Percentiles rank a stretch among this genome's conserved stretches.
Evolutionary conservation across 2,797 vertebrate genomes (phyloP).

Genomic region (Buceros bicornis): DNA sequence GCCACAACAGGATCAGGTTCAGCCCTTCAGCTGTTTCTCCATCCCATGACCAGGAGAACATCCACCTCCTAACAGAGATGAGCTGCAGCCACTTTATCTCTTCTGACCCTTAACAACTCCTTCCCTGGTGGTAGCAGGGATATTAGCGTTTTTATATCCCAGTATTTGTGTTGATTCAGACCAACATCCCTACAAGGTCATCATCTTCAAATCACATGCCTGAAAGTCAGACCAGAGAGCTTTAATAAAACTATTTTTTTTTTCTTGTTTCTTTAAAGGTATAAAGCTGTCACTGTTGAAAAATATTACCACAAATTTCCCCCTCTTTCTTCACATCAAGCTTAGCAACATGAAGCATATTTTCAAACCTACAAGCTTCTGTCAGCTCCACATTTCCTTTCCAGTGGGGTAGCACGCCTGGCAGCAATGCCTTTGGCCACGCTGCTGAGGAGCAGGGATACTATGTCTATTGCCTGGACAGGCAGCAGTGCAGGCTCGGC

Average conservation of each 20-base stretch:
- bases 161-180: neutral
- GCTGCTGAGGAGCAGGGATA: neutral
- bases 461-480: neutral
- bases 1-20: neutral
- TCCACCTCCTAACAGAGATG: neutral
- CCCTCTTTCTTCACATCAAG: neutral
- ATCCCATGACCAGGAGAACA: neutral
- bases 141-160: neutral
- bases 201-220: fast-evolving
- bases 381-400: neutral
- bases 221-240: neutral
- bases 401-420: neutral
- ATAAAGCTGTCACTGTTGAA: neutral
- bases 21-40: neutral
- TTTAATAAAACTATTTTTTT: neutral
- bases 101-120: neutral
- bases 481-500: neutral
- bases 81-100: neutral
- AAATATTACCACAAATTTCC: neutral
- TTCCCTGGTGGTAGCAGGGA: neutral
- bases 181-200: neutral
- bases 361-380: neutral
- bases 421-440: neutral
- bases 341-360: neutral
- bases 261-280: neutral